These are phyloP conservation scores for Fistularia tabacaria DNA, from an alignment of 2,797 vertebrate species.

Conservation along the genomic window DNA sequence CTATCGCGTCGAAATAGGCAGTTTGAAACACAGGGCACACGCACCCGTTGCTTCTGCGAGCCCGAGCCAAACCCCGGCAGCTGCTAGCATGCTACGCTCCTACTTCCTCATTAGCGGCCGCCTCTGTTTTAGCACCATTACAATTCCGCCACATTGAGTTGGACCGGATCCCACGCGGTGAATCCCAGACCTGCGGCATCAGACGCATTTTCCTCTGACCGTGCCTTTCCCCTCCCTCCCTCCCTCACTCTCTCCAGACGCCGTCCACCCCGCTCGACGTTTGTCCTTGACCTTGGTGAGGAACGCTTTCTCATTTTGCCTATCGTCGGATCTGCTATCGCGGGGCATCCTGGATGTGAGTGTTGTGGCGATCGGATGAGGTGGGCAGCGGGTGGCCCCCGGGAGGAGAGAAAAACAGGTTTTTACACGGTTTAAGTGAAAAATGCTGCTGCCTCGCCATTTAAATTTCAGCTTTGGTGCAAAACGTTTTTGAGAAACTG, in stretches of 20 bases:
- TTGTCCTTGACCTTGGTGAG: slow-evolving; percentile 54
- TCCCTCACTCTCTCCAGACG: slow-evolving; percentile 25
- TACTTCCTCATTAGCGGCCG: slow-evolving; percentile 48
- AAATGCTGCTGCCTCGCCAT: no score
- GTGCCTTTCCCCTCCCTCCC: slow-evolving; percentile 1
- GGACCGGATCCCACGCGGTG: slow-evolving; percentile 5
- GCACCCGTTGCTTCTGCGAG: slow-evolving; percentile 29
- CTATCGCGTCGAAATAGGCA: no score
- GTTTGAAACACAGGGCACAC: slow-evolving; percentile 9
- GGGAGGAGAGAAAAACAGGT: no score
- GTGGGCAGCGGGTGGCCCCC: no score
- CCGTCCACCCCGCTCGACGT: slow-evolving; percentile 22
- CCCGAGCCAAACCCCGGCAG: slow-evolving; percentile 25
- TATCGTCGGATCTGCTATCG: not conserved
- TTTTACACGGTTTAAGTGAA: no score
- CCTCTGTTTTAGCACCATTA: slow-evolving; percentile 10
- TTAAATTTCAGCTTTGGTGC: no score
- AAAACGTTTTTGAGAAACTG: no score
- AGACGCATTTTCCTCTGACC: slow-evolving; percentile 30
- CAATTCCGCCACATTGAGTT: not conserved
- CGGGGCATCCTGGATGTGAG: not conserved
- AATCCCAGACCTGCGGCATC: slow-evolving; percentile 9
- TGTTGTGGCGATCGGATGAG: no score
- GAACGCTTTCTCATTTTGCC: not conserved
- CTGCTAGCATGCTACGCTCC: slow-evolving; percentile 27